Percentiles rank a stretch among this genome's conserved stretches.
phyloP scores from a whole-genome alignment of 2,113 vertebrate genomes.

The Poicephalus meyeri region DNA sequence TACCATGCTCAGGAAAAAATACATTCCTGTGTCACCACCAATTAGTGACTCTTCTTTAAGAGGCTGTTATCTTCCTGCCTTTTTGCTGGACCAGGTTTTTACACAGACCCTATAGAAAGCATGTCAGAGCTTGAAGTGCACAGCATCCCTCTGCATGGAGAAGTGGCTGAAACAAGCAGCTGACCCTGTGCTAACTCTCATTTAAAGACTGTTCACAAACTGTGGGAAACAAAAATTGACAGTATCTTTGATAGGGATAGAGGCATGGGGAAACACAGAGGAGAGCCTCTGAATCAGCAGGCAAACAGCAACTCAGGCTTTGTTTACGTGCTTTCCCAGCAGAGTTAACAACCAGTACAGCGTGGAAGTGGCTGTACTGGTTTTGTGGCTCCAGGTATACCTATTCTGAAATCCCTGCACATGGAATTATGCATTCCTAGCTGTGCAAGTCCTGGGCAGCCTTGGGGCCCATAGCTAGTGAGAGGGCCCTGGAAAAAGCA shows the following conservation, averaged over 20 bases:
- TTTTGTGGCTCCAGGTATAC: not conserved
- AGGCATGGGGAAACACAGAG: not conserved
- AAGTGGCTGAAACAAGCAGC: not conserved
- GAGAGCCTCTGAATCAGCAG: not conserved
- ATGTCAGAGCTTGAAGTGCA: not conserved
- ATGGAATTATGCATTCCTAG: not conserved
- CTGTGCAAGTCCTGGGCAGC: not conserved
- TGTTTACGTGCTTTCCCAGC: not conserved
- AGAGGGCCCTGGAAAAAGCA: not conserved
- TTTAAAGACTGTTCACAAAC: not conserved
- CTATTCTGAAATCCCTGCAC: not conserved
- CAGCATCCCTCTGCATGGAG: not conserved
- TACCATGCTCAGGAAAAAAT: constrained; percentile 24
- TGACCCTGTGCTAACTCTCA: not conserved
- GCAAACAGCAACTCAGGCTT: not conserved
- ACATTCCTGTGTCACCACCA: constrained; percentile 20
- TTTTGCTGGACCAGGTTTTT: not conserved
- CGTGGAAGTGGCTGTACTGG: not conserved
- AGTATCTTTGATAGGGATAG: not conserved
- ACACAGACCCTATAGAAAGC: not conserved
- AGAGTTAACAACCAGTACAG: not conserved
- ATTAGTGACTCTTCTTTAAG: constrained; percentile 19
- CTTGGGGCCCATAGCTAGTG: not conserved
- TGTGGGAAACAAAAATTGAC: not conserved
- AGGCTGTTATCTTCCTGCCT: not conserved